phyloP scores from a whole-genome alignment of 2,113 vertebrate genomes.

The Dissostichus mawsoni region DNA sequence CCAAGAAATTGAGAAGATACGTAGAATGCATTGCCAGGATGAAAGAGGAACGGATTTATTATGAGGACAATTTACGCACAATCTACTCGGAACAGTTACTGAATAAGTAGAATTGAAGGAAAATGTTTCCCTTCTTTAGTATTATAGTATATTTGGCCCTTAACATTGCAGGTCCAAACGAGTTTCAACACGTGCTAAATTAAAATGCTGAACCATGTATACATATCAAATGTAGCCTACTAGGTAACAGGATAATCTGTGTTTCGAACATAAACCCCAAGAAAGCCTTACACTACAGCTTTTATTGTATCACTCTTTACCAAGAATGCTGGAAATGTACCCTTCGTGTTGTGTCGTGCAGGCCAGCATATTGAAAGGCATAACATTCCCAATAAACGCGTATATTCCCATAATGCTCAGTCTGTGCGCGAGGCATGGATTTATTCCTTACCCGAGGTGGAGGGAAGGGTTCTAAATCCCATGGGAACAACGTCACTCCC shows the following conservation, averaged over 20 bases:
- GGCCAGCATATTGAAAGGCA: background rate
- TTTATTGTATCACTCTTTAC: background rate
- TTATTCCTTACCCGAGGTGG: conserved; percentile 84
- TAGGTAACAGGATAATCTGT: background rate
- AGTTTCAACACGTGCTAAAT: too few relatives aligned
- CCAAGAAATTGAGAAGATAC: too few relatives aligned
- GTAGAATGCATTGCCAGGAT: too few relatives aligned
- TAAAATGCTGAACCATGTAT: background rate
- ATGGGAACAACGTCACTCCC: conserved; percentile 85
- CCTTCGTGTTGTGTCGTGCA: background rate
- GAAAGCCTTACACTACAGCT: background rate
- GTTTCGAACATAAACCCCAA: background rate
- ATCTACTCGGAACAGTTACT: background rate
- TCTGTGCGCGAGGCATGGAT: conserved; percentile 58
- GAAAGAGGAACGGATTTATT: too few relatives aligned
- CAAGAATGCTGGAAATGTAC: accelerated
- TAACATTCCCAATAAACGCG: conserved; percentile 3
- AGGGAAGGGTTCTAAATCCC: conserved; percentile 81
- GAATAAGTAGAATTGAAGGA: background rate
- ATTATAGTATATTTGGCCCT: background rate
- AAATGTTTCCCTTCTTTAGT: background rate
- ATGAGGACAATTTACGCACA: background rate
- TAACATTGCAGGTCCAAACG: background rate
- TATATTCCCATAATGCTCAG: conserved; percentile 14
- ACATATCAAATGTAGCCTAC: background rate